Evolutionary conservation across 2,888 invertebrate species (phyloP), one percentile per base, ranked within the genome.

Genomic region (Anagyrus pseudococci): DNA sequence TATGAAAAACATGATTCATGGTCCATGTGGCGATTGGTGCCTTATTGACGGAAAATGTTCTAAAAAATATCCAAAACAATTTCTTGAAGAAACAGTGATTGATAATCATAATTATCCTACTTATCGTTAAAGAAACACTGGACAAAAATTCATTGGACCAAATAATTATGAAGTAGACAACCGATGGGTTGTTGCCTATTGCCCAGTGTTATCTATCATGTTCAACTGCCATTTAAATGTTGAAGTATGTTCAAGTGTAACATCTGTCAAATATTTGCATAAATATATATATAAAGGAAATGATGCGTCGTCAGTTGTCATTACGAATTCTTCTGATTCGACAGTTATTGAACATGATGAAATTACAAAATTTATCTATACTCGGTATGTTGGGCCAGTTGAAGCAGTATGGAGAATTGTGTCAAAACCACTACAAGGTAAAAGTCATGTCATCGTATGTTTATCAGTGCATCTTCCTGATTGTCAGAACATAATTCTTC

Each of bases 1-100:
- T 17, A 50, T 58, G 53, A 58, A 58, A 50, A 57, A 73, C 57
- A 77, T 81, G 77, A 72, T 78, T 60, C 76, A 81, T 69, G 75
- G 77, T 52, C 75, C 77, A 59, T 79, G 77, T 67, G 74, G 75
- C 7, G 60, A 63, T 55, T 70, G 70, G 69, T 50, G 55, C 15
- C 52, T 43, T 15, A 50, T 70, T 52, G 61, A 71, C 41, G 67
- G 68, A 15, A 67, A 68, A 63, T 70, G 69, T 26, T 53, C 64
- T n/a, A 71, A 72, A 60, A 26, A 63, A 37, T 72, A 59, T 57
- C 71, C 72, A 19, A 75, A 74, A 69, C 3, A 50, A 48, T 74
- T 73, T 50, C 55, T 48, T n/a, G 62, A 68, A 43, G 64, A 69
- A 49, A 73, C 70, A 47, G 64, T 58, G 19, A 64, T 67, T 40